Conservation (phyloP, 2,888 invertebrate genomes). For the Hemaris fuciformis region DNA sequence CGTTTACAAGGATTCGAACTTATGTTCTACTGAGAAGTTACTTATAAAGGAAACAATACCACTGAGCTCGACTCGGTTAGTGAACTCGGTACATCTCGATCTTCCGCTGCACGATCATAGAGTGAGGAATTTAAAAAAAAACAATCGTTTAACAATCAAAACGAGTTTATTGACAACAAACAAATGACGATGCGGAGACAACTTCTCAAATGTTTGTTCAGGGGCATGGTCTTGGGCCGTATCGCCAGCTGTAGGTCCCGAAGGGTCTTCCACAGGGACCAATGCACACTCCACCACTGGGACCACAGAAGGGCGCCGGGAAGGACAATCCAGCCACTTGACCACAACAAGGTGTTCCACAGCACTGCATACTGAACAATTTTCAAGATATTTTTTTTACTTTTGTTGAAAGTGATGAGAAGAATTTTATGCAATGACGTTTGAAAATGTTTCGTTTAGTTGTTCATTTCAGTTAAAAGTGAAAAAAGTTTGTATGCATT, state of each 20-base stretch:
- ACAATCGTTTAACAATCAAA: background rate
- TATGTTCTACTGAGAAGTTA: no score
- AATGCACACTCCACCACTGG: conserved; percentile 44
- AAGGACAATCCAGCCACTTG: conserved; percentile 48
- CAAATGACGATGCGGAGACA: background rate
- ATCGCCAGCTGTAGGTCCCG: conserved; percentile 64
- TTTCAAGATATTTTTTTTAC: background rate
- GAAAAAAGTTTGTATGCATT: background rate
- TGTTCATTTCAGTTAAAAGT: background rate
- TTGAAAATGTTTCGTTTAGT: background rate
- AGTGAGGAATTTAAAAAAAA: background rate
- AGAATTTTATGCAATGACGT: background rate
- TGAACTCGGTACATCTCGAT: no score
- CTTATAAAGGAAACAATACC: no score
- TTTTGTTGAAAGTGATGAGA: background rate
- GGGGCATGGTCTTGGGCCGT: conserved; percentile 37
- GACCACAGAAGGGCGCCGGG: conserved; percentile 53
- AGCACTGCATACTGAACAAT: conserved; percentile 27
- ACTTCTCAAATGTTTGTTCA: conserved; percentile 18
- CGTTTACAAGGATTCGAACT: no score
- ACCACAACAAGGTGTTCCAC: conserved; percentile 54
- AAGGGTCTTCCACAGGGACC: conserved; percentile 56
- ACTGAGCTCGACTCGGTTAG: no score
- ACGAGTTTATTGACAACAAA: background rate
- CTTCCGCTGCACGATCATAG: no score